Evolutionary conservation across 1,140 invertebrate genomes (phyloP), one percentile per base, ranked within the genome.

Genomic region (Papilio dardanus): DNA sequence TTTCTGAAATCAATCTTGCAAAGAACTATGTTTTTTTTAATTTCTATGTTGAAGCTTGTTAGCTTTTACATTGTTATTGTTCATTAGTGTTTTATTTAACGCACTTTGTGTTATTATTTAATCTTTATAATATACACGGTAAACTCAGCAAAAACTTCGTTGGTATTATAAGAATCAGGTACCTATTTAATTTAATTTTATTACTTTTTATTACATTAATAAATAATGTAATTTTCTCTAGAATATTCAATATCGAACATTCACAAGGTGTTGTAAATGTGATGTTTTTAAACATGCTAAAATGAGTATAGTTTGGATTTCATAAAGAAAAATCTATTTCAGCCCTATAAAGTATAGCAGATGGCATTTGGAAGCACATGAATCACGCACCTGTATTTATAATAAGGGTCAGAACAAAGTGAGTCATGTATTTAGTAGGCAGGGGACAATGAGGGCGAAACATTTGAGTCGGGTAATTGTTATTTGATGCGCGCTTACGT

Each of bases 401-500:
- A 58, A 58, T 24, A 58, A 58, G 54, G 54, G 21, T 58, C 54
- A 58, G 16, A 58, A 54, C 33, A 33, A 73, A 54, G 71, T 73
- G 71, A 73, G 42, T 73, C 71, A 73, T 73, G 71, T n/a, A 33
- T 58, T 54, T 46, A 24, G 37, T 31, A 30, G 42, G 21, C 28
- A 73, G 46, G 71, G 71, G 71, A 73, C 71, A 73, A 31, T 54
- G 71, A 73, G 71, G 71, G 71, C 71, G 71, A 73, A 73, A 73
- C 71, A 73, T 76, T 78, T 80, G 78, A 77, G 79, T 74, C 46
- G 76, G 67, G 79, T 81, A 83, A 86, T 86, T 83, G 81, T 86
- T 82, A 87, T 83, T 81, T 79, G 77, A 81, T 80, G 82, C 79
- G 81, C 81, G 79, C 74, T 87, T 87, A 85, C 80, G 82, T 87